phyloP scores from a whole-genome alignment of 2,888 invertebrate genomes.

The Amiota communis region DNA sequence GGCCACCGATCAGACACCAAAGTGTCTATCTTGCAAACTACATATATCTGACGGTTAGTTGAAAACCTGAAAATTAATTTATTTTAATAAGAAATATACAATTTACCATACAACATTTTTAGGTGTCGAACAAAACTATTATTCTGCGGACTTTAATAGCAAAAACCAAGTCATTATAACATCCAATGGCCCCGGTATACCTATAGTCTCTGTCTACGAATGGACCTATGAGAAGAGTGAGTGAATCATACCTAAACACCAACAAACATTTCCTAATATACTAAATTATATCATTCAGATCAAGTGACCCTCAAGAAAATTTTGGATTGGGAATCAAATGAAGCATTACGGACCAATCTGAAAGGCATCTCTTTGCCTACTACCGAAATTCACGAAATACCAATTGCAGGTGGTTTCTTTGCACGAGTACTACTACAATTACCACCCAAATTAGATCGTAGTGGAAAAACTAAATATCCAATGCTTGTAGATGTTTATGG shows the following conservation, averaged over 20 bases:
- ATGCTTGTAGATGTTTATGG: conserved; percentile 92
- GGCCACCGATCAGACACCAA: conserved; percentile 71
- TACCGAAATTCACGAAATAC: conserved; percentile 77
- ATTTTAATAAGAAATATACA: not conserved
- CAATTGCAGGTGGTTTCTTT: conserved; percentile 78
- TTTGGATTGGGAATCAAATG: conserved; percentile 81
- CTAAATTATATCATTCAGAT: conserved; percentile 47
- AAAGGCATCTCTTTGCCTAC: conserved; percentile 76
- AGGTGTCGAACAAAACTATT: conserved; percentile 69
- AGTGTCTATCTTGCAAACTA: conserved; percentile 85
- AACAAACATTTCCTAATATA: not conserved
- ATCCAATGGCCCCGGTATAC: conserved; percentile 89
- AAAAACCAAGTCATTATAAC: conserved; percentile 81
- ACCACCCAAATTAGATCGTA: conserved; percentile 81
- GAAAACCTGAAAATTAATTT: not conserved
- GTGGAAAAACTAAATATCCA: conserved; percentile 82
- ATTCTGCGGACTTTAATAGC: conserved; percentile 80
- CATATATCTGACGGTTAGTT: conserved; percentile 59
- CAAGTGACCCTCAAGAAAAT: conserved; percentile 61
- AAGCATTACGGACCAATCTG: conserved; percentile 75
- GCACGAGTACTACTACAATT: conserved; percentile 84
- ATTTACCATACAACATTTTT: not conserved
- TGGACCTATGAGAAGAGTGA: conserved; percentile 64
- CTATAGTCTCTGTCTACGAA: conserved; percentile 79
- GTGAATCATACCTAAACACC: conserved; percentile 31